These are phyloP conservation scores for Abscondita cerata DNA, from an alignment of 2,888 invertebrate species.

Conservation along the genomic window DNA sequence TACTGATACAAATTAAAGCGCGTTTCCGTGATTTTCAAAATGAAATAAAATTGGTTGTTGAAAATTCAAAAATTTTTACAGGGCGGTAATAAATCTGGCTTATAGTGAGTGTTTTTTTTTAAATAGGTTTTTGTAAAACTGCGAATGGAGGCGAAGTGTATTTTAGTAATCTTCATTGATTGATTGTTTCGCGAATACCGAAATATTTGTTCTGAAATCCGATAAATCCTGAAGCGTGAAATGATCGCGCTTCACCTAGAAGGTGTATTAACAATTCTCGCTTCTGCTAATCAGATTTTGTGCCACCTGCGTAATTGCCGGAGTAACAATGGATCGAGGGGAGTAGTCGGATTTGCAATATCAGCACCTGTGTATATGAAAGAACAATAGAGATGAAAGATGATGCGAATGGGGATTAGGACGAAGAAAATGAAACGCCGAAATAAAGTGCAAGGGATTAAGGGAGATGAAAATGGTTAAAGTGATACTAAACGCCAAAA, in stretches of 20 bases:
- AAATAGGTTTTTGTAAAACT: slow-evolving; percentile 8
- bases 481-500: slow-evolving; percentile 34
- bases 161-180: slow-evolving; percentile 32
- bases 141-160: slow-evolving; percentile 17
- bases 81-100: slow-evolving; percentile 29
- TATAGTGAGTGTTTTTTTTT: slow-evolving; percentile 31
- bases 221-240: slow-evolving; percentile 31
- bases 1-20: slow-evolving; percentile 13
- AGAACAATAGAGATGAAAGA: slow-evolving; percentile 48
- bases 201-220: slow-evolving; percentile 32
- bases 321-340: slow-evolving; percentile 42
- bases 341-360: slow-evolving; percentile 40
- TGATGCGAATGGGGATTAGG: slow-evolving; percentile 46
- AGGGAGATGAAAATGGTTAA: slow-evolving; percentile 42
- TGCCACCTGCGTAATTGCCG: slow-evolving; percentile 47
- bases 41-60: too few relatives aligned
- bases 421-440: slow-evolving; percentile 46
- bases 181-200: slow-evolving; percentile 31
- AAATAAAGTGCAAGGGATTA: slow-evolving; percentile 47
- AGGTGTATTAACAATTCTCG: slow-evolving; percentile 45
- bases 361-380: slow-evolving; percentile 35
- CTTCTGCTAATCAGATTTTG: slow-evolving; percentile 46
- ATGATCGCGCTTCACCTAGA: slow-evolving; percentile 27
- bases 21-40: slow-evolving; percentile 5
- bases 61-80: slow-evolving; percentile 19